Percentiles rank a stretch among this genome's conserved stretches.
These are phyloP conservation scores for Contarinia nasturtii DNA, from an alignment of 1,140 invertebrate genomes.

Conservation along the genomic window DNA sequence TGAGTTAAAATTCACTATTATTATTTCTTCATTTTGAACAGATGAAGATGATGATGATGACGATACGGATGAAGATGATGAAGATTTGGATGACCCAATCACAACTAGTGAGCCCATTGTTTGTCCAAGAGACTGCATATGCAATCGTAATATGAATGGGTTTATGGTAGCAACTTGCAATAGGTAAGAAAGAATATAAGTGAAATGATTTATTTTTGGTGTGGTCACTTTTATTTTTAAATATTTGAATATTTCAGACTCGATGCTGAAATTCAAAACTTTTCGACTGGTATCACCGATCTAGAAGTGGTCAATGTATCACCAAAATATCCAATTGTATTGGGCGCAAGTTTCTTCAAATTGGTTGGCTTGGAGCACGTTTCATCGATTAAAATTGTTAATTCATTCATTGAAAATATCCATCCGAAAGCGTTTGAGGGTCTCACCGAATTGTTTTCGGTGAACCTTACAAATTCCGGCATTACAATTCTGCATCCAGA, in stretches of 20 bases:
- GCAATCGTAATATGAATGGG: slow-evolving; percentile 17
- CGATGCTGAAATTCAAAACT: slow-evolving; percentile 34
- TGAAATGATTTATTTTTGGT: neutral
- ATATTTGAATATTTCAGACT: slow-evolving; percentile 14
- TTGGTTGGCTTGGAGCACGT: slow-evolving; percentile 33
- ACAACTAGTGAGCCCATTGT: slow-evolving; percentile 17
- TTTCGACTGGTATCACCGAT: slow-evolving; percentile 34
- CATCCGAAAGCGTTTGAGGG: slow-evolving; percentile 40
- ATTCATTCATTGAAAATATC: slow-evolving; percentile 31
- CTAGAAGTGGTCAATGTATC: slow-evolving; percentile 34
- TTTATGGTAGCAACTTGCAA: slow-evolving; percentile 22
- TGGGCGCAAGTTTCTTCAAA: slow-evolving; percentile 32
- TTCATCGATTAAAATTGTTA: slow-evolving; percentile 34
- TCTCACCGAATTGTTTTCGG: slow-evolving; percentile 36
- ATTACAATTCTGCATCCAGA: slow-evolving; percentile 39
- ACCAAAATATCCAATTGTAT: slow-evolving; percentile 27
- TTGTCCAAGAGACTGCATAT: slow-evolving; percentile 20
- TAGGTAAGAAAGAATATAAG: slow-evolving; percentile 6
- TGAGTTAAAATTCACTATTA: neutral
- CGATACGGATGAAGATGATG: slow-evolving; percentile 10
- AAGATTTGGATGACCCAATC: slow-evolving; percentile 14
- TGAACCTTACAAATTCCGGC: slow-evolving; percentile 43
- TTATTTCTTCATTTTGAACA: too few species aligned
- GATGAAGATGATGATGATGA: neutral
- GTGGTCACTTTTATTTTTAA: neutral